Percentiles rank a stretch among this genome's conserved stretches.
phyloP scores from a whole-genome alignment of 1,140 invertebrate species.

The Orchestia grillus region DNA sequence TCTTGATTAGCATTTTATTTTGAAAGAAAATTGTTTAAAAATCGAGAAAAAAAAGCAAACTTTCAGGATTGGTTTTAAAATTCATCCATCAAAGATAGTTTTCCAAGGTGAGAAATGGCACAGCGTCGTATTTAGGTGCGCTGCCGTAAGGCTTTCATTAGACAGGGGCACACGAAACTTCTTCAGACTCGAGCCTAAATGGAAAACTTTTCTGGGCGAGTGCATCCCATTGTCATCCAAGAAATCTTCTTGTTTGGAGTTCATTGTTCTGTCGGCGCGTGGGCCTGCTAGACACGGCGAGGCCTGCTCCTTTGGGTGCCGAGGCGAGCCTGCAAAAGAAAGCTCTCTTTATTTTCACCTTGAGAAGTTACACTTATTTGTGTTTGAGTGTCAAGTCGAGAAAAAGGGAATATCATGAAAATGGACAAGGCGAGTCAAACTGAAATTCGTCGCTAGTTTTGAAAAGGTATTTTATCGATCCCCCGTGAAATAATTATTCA shows the following conservation, averaged over 20 bases:
- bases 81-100: background rate
- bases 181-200: background rate
- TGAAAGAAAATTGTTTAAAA: background rate
- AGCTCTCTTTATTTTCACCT: background rate
- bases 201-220: background rate
- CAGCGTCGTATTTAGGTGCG: background rate
- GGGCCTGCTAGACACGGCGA: background rate
- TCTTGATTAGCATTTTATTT: too few species aligned
- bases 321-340: background rate
- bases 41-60: background rate
- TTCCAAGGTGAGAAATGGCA: background rate
- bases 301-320: background rate
- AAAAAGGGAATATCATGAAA: background rate
- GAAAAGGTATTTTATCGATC: background rate
- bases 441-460: background rate
- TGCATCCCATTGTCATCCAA: background rate
- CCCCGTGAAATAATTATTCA: too few species aligned
- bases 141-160: background rate
- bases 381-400: background rate
- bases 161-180: background rate
- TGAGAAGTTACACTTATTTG: background rate
- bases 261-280: background rate
- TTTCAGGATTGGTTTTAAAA: background rate
- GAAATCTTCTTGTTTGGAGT: background rate
- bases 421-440: background rate